A percentile compares a stretch with the other conserved stretches of the same genome.
Evolutionary conservation across 2,888 invertebrate genomes (phyloP).

Genomic region (Aradus depressus): DNA sequence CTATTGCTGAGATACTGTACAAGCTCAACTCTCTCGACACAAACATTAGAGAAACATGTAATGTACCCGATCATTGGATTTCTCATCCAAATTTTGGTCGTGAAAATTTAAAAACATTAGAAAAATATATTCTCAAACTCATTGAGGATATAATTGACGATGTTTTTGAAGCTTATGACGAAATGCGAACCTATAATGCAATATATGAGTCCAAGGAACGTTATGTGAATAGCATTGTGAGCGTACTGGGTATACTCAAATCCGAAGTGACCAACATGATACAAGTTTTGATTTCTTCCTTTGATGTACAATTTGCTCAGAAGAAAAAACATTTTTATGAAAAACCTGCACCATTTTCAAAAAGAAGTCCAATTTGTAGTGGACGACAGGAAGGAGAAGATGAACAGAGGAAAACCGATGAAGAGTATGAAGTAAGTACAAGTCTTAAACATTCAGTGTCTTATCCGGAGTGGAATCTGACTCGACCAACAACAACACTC

Average conservation of each 20-base stretch:
- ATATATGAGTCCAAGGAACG: neutral
- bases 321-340: too few relatives aligned
- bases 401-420: too few relatives aligned
- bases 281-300: neutral
- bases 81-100: neutral
- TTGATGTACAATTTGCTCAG: too few relatives aligned
- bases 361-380: too few relatives aligned
- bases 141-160: slow-evolving; percentile 11
- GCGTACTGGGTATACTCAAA: slow-evolving; percentile 3
- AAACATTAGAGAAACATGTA: slow-evolving; percentile 6
- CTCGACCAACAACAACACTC: too few relatives aligned
- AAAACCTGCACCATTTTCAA: too few relatives aligned
- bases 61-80: neutral
- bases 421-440: too few relatives aligned
- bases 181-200: neutral
- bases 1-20: neutral
- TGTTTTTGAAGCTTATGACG: neutral
- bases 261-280: slow-evolving; percentile 5
- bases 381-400: too few relatives aligned
- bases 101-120: neutral
- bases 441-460: too few relatives aligned
- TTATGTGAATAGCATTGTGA: neutral
- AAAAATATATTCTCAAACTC: neutral
- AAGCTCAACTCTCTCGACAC: slow-evolving; percentile 3
- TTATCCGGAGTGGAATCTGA: too few relatives aligned